Conservation (phyloP, 1,140 invertebrate genomes). For the Charaxes varanes region DNA sequence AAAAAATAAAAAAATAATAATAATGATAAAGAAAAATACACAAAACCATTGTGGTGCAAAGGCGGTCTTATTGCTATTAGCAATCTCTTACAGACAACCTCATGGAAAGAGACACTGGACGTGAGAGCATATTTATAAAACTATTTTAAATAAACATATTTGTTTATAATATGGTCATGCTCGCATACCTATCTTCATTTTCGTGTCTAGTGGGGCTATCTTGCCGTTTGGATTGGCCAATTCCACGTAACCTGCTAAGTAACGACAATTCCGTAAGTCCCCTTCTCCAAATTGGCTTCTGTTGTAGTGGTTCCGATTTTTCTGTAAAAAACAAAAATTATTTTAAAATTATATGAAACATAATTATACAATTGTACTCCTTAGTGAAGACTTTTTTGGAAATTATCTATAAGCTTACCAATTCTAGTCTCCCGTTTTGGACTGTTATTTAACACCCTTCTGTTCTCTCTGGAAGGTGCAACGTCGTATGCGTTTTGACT, state of each 20-base stretch:
- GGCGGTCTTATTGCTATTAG: too few species aligned
- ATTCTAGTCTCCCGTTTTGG: constrained; percentile 43
- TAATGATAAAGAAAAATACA: too few species aligned
- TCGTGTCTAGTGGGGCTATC: constrained; percentile 41
- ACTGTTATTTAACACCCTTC: constrained; percentile 34
- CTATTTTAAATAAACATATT: not conserved
- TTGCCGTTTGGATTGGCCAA: constrained; percentile 31
- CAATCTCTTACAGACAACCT: too few species aligned
- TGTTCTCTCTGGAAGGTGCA: constrained; percentile 25
- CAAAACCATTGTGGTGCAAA: too few species aligned
- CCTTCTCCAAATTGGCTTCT: constrained; percentile 54
- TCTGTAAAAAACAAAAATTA: constrained; percentile 26
- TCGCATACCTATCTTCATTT: constrained; percentile 31
- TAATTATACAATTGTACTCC: constrained; percentile 1
- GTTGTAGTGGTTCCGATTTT: constrained; percentile 27
- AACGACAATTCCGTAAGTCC: constrained; percentile 52
- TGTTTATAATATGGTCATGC: not conserved
- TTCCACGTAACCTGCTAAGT: constrained; percentile 37
- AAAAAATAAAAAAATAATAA: too few species aligned
- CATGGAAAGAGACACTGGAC: too few species aligned
- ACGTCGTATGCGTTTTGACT: constrained; percentile 56
- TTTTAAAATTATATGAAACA: not conserved
- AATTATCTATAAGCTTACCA: constrained; percentile 29
- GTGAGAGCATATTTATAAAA: too few species aligned
- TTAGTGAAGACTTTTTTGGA: too few species aligned